phyloP scores from a whole-genome alignment of 2,113 vertebrate genomes.

The Sceloporus undulatus region DNA sequence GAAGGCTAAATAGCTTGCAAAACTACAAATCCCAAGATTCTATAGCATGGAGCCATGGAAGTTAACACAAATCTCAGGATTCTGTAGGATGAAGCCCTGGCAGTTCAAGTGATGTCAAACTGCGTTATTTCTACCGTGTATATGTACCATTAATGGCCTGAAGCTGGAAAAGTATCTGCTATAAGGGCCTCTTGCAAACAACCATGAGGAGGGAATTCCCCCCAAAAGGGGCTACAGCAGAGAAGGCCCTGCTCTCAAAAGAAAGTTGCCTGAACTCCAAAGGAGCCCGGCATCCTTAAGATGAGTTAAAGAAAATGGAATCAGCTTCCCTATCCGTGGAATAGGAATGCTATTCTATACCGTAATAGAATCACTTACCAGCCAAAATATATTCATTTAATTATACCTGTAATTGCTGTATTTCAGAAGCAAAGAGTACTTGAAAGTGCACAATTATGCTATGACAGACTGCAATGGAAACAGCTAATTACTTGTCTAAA shows the following conservation, averaged over 20 bases:
- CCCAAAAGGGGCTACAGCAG: too few species aligned
- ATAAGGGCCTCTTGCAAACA: too few species aligned
- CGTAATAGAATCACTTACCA: not conserved
- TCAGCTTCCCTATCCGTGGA: not conserved
- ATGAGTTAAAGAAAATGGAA: not conserved
- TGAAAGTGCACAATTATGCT: conserved; percentile 23
- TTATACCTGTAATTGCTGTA: conserved; percentile 9
- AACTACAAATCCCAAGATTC: too few species aligned
- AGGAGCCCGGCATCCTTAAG: not conserved
- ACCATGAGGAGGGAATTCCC: too few species aligned
- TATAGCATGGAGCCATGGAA: too few species aligned
- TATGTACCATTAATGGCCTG: too few species aligned
- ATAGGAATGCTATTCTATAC: not conserved
- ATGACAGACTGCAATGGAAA: conserved; percentile 10
- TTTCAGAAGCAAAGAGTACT: not conserved
- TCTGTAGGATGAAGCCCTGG: too few species aligned
- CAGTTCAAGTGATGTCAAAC: too few species aligned
- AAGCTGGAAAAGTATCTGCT: too few species aligned
- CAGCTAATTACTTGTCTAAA: conserved; percentile 5
- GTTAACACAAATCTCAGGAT: too few species aligned
- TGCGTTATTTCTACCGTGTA: too few species aligned
- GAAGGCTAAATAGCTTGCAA: too few species aligned
- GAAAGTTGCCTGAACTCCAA: not conserved
- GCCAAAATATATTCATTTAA: conserved; percentile 4
- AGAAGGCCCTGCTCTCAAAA: not conserved